Evolutionary conservation across 1,140 invertebrate species (phyloP).

Genomic region (Solenopsis fugax): DNA sequence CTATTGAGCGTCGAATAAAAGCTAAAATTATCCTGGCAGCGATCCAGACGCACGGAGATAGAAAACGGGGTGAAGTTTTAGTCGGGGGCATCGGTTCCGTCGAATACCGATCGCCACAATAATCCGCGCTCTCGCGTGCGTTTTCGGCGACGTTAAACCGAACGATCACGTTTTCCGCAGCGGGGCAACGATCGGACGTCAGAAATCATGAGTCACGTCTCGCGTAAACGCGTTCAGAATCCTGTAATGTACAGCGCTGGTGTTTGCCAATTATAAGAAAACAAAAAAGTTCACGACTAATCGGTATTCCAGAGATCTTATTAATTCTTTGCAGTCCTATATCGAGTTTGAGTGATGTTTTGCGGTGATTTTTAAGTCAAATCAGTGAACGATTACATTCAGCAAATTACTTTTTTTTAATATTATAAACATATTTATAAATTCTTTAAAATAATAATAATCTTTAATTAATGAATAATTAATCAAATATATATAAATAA

Average conservation of each 20-base stretch:
- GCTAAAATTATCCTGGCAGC: constrained; percentile 81
- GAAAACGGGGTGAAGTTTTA: constrained; percentile 68
- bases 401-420: neutral
- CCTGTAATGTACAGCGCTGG: neutral
- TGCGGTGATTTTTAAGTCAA: too few relatives aligned
- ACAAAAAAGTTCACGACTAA: neutral
- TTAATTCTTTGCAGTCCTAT: neutral
- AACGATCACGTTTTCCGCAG: neutral
- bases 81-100: constrained; percentile 47
- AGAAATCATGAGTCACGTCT: constrained; percentile 2
- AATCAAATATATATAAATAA: neutral
- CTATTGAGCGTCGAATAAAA: constrained; percentile 81
- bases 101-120: constrained; percentile 39
- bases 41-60: constrained; percentile 77
- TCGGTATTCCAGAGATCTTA: neutral
- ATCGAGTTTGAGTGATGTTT: neutral
- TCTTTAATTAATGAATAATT: neutral
- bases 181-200: constrained; percentile 25
- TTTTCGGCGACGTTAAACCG: constrained; percentile 5
- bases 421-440: neutral
- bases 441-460: neutral
- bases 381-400: neutral
- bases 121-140: constrained; percentile 9
- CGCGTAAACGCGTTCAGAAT: constrained; percentile 10
- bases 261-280: neutral